Conservation (phyloP, 2,797 vertebrate genomes). For the Gymnothorax reevesii region DNA sequence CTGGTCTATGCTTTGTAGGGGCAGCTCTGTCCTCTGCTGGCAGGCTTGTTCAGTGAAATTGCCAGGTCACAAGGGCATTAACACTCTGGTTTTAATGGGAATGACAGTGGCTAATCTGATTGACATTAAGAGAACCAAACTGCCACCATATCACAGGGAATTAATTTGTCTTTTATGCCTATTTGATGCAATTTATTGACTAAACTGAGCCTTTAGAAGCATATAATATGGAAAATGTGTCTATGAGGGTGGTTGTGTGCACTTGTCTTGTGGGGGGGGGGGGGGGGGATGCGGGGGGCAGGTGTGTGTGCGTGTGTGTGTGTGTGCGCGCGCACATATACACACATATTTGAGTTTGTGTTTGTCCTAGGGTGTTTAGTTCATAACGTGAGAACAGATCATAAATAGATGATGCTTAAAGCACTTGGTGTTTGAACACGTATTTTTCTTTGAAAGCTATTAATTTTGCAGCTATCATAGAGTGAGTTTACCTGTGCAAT, state of each 20-base stretch:
- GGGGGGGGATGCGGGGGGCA: no score
- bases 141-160: background rate
- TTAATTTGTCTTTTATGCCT: background rate
- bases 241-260: background rate
- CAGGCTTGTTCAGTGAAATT: no score
- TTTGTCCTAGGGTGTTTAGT: background rate
- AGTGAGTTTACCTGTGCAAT: background rate
- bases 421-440: conserved; percentile 2
- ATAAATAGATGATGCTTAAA: background rate
- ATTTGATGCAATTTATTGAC: background rate
- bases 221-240: background rate
- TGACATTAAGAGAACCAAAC: no score
- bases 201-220: background rate
- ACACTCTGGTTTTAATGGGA: no score
- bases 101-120: no score
- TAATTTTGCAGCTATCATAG: background rate
- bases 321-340: background rate
- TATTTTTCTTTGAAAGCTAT: conserved; percentile 22
- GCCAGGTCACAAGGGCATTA: no score
- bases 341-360: background rate
- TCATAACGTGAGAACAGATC: background rate
- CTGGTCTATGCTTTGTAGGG: no score
- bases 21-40: no score
- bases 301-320: background rate
- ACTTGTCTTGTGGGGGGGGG: background rate